Evolutionary conservation across 2,113 vertebrate species (phyloP).

Genomic region (Poicephalus meyeri): DNA sequence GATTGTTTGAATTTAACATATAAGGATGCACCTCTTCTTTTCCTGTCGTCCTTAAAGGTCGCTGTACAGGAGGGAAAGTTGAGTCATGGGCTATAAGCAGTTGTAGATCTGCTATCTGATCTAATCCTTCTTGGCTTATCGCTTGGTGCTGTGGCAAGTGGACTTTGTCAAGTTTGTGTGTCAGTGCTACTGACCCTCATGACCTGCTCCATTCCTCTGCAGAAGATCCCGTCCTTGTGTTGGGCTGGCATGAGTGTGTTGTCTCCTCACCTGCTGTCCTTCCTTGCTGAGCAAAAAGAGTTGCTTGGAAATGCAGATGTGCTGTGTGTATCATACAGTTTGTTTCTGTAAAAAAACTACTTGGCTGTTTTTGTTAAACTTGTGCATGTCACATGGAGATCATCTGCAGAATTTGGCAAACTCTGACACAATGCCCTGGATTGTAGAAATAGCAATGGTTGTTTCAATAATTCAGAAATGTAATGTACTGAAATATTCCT

Average conservation of each 20-base stretch:
- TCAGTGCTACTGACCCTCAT: neutral
- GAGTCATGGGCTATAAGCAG: conserved; percentile 53
- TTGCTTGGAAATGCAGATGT: neutral
- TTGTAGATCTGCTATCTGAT: conserved; percentile 21
- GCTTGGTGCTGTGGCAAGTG: conserved; percentile 7
- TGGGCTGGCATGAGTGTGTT: neutral
- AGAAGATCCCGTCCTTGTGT: neutral
- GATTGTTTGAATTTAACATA: conserved; percentile 41
- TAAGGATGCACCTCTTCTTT: neutral
- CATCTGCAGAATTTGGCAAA: neutral
- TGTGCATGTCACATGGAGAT: rapidly evolving
- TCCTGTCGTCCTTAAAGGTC: conserved; percentile 20
- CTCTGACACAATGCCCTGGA: neutral
- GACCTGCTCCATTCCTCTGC: neutral
- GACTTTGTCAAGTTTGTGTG: neutral
- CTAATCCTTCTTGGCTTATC: conserved; percentile 39
- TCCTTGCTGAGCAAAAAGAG: neutral
- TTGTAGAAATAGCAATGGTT: neutral
- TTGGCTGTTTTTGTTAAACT: neutral
- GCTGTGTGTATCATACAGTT: neutral
- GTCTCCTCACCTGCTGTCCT: neutral
- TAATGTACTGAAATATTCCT: neutral
- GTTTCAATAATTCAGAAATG: neutral
- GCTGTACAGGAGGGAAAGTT: conserved; percentile 33
- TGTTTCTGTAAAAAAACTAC: neutral